phyloP scores from a whole-genome alignment of 2,888 invertebrate species.

The Noctua pronuba region DNA sequence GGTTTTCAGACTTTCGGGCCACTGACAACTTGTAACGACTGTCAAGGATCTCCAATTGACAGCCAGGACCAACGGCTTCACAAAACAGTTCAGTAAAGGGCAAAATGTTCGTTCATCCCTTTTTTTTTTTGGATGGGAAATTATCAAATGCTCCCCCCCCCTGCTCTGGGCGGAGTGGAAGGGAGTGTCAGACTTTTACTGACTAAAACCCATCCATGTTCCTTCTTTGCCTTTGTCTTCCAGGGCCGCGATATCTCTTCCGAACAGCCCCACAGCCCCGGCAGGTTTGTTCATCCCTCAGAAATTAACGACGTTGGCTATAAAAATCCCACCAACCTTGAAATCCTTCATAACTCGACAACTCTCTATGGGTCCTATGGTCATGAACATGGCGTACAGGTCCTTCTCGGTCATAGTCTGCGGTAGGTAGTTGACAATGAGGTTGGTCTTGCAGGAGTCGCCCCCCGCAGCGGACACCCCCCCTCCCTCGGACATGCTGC shows the following conservation, averaged over 20 bases:
- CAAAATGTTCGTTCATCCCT: background rate
- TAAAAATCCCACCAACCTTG: constrained; percentile 89
- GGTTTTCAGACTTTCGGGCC: background rate
- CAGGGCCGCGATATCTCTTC: too few relatives aligned
- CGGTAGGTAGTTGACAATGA: constrained; percentile 98
- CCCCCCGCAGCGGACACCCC: constrained; percentile 85
- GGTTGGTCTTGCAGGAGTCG: constrained; percentile 92
- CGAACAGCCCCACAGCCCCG: too few relatives aligned
- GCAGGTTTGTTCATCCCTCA: background rate
- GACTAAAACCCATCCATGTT: too few relatives aligned
- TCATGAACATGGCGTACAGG: constrained; percentile 96
- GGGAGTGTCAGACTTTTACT: too few relatives aligned
- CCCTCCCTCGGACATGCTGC: constrained; percentile 88
- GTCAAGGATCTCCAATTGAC: background rate
- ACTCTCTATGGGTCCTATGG: constrained; percentile 96
- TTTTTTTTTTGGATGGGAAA: too few relatives aligned
- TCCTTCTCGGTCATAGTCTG: constrained; percentile 98
- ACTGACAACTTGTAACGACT: background rate
- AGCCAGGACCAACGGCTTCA: background rate
- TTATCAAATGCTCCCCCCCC: too few relatives aligned
- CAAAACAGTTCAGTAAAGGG: background rate
- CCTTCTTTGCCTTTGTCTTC: too few relatives aligned
- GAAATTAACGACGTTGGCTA: too few relatives aligned
- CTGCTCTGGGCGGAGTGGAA: too few relatives aligned
- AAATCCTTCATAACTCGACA: constrained; percentile 98